Evolutionary conservation across 2,888 invertebrate species (phyloP), one percentile per base, ranked within the genome.

Genomic region (Dryobota labecula): DNA sequence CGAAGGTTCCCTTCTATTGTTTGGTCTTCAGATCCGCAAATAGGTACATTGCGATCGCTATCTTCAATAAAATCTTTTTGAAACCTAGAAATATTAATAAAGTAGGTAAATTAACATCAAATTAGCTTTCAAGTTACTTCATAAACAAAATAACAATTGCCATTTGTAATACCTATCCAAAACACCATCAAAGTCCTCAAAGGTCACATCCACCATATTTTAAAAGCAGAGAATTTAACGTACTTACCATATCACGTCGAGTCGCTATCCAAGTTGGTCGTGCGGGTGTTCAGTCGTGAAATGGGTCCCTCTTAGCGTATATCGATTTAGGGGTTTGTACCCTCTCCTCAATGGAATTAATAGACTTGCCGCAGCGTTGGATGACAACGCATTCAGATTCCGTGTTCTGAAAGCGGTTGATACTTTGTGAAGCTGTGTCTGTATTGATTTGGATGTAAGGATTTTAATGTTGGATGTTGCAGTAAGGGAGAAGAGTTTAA

Each of bases 221-320:
- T 76, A 78, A 80, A 80, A 69, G 65, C 66, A 68, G 64, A 75
- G 56, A 82, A 71, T 82, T 73, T 77, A 49, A 77, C 82, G 68
- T 75, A 74, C 72, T 83, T 78, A 76, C 78, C 75, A 78, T 84
- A 80, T 82, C 84, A 86, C 86, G 82, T 76, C 74, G 76, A 77
- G 78, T 79, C 82, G 74, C 83, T 78, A 82, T 79, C 85, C 79
- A 86, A 86, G 78, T 86, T 82, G 84, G 80, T 85, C 78, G 79
- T 67, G 71, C 27, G 76, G 80, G 89, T 85, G 87, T 86, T 88
- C 90, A 86, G 57, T 86, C 89, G 85, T 88, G 90, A 90, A 90
- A 90, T 90, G 83, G 89, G 79, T 63, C 85, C 84, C 85, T 87
- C 87, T 89, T 88, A 87, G 85, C 87, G 85, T 84, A 84, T 84